Percentiles rank a stretch among this genome's conserved stretches.
Evolutionary conservation across 2,113 vertebrate species (phyloP).

Genomic region (Coturnix japonica): DNA sequence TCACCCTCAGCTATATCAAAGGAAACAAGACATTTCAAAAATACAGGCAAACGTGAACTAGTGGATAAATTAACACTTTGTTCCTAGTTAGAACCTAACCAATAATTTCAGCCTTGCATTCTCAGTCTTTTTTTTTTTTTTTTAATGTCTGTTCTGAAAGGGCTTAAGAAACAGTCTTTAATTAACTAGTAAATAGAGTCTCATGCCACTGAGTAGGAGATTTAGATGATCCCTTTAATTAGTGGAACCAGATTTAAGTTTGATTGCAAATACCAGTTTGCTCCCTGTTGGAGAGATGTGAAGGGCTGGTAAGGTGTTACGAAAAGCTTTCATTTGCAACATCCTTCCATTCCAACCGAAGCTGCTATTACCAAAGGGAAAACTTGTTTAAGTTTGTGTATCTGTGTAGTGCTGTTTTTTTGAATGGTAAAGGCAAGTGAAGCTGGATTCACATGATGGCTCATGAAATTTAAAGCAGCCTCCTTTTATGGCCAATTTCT

Average conservation of each 20-base stretch:
- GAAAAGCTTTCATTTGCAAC: conserved; percentile 64
- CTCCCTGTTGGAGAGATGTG: conserved; percentile 18
- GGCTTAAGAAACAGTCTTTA: conserved; percentile 68
- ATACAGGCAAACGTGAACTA: background rate
- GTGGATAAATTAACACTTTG: conserved; percentile 44
- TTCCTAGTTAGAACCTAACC: conserved; percentile 23
- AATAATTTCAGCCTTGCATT: conserved; percentile 44
- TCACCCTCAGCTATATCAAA: background rate
- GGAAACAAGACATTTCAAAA: conserved; percentile 22
- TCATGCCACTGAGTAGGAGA: conserved; percentile 65
- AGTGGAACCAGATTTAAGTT: conserved; percentile 71
- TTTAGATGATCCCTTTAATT: conserved; percentile 78
- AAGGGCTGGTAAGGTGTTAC: background rate
- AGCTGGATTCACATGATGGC: conserved; percentile 43
- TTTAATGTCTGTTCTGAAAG: conserved; percentile 58
- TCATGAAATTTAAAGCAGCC: conserved; percentile 40
- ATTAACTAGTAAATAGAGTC: conserved; percentile 71
- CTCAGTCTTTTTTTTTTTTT: conserved; percentile 13
- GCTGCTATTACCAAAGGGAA: background rate
- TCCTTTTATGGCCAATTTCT: conserved; percentile 28
- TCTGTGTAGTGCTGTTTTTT: conserved; percentile 25
- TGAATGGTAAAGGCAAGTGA: conserved; percentile 58
- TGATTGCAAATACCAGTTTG: conserved; percentile 72
- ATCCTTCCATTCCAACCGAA: background rate
- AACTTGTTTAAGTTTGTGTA: conserved; percentile 22